A percentile compares a stretch with the other conserved stretches of the same genome.
These are phyloP conservation scores for Carapus acus DNA, from an alignment of 2,797 vertebrate genomes.

Conservation along the genomic window DNA sequence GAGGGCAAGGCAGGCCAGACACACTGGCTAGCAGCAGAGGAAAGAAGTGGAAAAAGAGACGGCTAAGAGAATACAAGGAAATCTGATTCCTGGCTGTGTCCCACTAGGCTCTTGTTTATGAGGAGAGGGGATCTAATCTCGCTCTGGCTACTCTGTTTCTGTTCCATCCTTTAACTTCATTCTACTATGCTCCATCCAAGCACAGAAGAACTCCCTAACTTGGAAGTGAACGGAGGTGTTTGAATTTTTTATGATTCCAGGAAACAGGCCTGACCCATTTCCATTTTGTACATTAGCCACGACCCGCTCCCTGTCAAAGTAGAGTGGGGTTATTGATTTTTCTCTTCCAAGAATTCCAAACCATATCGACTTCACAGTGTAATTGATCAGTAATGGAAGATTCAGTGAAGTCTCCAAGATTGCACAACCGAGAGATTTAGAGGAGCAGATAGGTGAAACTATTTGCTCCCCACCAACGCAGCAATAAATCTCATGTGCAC, in stretches of 20 bases:
- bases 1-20: slow-evolving; percentile 71
- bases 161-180: slow-evolving; percentile 8
- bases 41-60: slow-evolving; percentile 69
- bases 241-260: slow-evolving; percentile 6
- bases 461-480: slow-evolving; percentile 35
- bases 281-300: slow-evolving; percentile 18
- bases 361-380: slow-evolving; percentile 16
- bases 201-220: not conserved
- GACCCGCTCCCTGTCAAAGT: slow-evolving; percentile 8
- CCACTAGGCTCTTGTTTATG: slow-evolving; percentile 68
- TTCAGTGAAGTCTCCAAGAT: slow-evolving; percentile 23
- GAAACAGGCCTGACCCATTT: slow-evolving; percentile 6
- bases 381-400: slow-evolving; percentile 47
- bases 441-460: slow-evolving; percentile 27
- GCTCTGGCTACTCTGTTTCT: slow-evolving; percentile 26
- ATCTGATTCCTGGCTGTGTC: slow-evolving; percentile 71
- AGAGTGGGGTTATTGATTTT: slow-evolving; percentile 38
- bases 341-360: slow-evolving; percentile 28
- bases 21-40: slow-evolving; percentile 71
- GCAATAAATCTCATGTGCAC: slow-evolving; percentile 2
- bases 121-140: slow-evolving; percentile 59
- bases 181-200: not conserved
- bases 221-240: slow-evolving; percentile 3
- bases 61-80: slow-evolving; percentile 72
- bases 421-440: slow-evolving; percentile 52